Conservation (phyloP, 92 coral and sea anemone genomes). For the Siderastrea siderea region DNA sequence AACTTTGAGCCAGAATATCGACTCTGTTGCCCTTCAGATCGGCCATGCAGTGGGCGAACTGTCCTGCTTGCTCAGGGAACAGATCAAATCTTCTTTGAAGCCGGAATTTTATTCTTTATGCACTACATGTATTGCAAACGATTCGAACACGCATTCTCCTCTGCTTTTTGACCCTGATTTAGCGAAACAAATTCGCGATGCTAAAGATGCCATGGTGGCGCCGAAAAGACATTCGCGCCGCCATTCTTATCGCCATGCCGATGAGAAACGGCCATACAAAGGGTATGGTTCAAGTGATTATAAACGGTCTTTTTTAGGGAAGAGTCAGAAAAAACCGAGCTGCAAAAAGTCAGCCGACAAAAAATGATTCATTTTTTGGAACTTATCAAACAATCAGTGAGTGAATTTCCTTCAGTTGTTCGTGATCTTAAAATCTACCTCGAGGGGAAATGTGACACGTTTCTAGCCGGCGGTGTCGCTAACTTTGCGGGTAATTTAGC, state of each 20-base stretch:
- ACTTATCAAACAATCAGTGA: conserved; percentile 42
- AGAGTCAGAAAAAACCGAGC: conserved; percentile 34
- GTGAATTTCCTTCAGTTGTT: conserved; percentile 22
- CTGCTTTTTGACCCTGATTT: not conserved
- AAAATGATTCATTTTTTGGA: conserved; percentile 21
- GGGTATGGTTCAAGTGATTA: conserved; percentile 2
- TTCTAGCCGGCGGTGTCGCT: not conserved
- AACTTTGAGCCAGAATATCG: not conserved
- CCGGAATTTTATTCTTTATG: not conserved
- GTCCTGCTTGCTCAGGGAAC: not conserved
- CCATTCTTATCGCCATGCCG: not conserved
- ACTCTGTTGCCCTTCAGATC: not conserved
- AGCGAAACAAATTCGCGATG: not conserved
- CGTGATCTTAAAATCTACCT: not conserved
- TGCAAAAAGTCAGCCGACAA: conserved; percentile 16
- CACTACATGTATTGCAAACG: not conserved
- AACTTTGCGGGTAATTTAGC: no score
- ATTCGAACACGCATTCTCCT: not conserved
- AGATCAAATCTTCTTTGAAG: not conserved
- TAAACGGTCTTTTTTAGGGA: conserved; percentile 30
- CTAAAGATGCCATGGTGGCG: not conserved
- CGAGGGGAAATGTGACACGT: not conserved
- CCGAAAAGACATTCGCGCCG: not conserved
- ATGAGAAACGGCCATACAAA: no score
- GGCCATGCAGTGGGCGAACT: not conserved